Evolutionary conservation across 1,140 invertebrate species (phyloP).

Genomic region (Tetraneura akinire): DNA sequence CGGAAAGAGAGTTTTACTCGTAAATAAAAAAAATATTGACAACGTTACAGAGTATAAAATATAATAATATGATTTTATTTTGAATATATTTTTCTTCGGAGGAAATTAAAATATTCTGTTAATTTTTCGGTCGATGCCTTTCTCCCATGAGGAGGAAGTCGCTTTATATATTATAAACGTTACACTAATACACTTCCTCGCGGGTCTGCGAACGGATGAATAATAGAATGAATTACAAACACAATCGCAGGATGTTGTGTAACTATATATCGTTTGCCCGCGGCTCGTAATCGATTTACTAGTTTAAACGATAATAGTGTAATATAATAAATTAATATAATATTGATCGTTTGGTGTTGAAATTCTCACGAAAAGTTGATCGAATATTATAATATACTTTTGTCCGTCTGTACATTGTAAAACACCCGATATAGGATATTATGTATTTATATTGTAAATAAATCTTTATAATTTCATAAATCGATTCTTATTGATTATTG

Average conservation of each 20-base stretch:
- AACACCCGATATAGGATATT: too few species aligned
- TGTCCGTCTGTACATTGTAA: too few species aligned
- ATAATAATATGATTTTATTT: too few species aligned
- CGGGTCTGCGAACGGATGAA: background rate
- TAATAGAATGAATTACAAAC: conserved; percentile 5
- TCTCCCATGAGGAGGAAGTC: background rate
- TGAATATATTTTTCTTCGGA: background rate
- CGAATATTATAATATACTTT: too few species aligned
- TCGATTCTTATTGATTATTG: too few species aligned
- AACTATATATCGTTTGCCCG: background rate
- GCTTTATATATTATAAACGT: background rate
- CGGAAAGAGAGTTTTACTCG: too few species aligned
- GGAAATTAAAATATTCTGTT: background rate
- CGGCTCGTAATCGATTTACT: background rate
- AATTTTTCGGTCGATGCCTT: conserved; percentile 25
- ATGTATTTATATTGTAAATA: too few species aligned
- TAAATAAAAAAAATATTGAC: too few species aligned
- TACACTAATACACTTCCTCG: background rate
- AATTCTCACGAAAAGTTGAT: conserved; percentile 9
- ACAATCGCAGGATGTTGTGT: conserved; percentile 35
- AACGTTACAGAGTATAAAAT: too few species aligned
- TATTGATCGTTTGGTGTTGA: background rate
- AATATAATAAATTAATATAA: too few species aligned
- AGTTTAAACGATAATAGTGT: background rate
- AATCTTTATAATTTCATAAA: too few species aligned